Evolutionary conservation across 1,140 invertebrate species (phyloP).

Genomic region (Branchinecta lynchi): DNA sequence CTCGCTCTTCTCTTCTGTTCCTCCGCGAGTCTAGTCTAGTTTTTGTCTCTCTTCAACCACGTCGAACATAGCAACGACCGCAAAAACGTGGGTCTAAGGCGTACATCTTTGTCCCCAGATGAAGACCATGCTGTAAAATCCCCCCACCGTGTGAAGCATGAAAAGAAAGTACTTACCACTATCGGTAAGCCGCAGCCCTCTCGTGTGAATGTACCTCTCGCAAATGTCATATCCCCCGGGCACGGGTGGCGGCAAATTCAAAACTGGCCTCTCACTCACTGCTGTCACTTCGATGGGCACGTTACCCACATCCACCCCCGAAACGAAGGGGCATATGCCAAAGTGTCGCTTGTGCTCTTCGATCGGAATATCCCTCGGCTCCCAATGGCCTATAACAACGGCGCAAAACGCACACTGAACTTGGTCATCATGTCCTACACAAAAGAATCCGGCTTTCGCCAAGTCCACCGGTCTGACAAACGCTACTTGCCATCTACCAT

Average conservation of each 20-base stretch:
- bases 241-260: slow-evolving; percentile 20
- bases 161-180: slow-evolving; percentile 29
- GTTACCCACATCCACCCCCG: slow-evolving; percentile 27
- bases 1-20: too few relatives aligned
- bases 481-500: slow-evolving; percentile 42
- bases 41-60: too few relatives aligned
- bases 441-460: slow-evolving; percentile 69
- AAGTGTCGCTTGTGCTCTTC: slow-evolving; percentile 60
- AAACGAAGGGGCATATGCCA: slow-evolving; percentile 47
- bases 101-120: too few relatives aligned
- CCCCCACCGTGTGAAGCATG: slow-evolving; percentile 24
- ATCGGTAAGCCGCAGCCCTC: not conserved
- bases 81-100: too few relatives aligned
- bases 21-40: too few relatives aligned
- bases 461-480: slow-evolving; percentile 46
- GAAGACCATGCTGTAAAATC: too few relatives aligned
- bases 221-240: slow-evolving; percentile 6
- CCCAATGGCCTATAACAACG: slow-evolving; percentile 53
- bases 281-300: slow-evolving; percentile 25
- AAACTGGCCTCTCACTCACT: slow-evolving; percentile 23
- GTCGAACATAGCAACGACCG: too few relatives aligned
- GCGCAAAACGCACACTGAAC: slow-evolving; percentile 70
- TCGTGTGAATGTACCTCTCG: not conserved
- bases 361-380: slow-evolving; percentile 51
- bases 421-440: slow-evolving; percentile 42